Conservation (phyloP, 2,113 vertebrate genomes). For the pig (Sus scrofa) region DNA sequence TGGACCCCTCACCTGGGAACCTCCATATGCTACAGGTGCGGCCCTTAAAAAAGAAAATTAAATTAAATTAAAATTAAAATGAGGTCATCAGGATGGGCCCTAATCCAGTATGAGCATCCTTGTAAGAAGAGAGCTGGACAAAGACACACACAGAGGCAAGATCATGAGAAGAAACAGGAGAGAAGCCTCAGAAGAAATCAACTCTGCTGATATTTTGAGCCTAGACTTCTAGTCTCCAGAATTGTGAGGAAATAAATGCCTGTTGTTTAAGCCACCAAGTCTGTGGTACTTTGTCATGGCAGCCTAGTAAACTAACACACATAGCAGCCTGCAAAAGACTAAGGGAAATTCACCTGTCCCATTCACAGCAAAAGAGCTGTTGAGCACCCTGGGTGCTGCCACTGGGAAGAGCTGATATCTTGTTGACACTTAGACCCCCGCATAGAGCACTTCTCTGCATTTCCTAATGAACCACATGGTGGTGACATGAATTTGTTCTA, state of each 20-base stretch:
- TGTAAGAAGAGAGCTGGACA: background rate
- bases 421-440: background rate
- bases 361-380: background rate
- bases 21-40: too few species aligned
- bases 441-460: background rate
- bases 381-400: background rate
- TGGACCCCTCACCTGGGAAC: too few species aligned
- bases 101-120: background rate
- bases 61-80: background rate
- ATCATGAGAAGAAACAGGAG: background rate
- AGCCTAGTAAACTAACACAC: background rate
- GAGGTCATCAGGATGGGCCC: background rate
- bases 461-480: background rate
- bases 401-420: background rate
- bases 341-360: background rate
- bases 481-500: background rate
- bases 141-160: background rate
- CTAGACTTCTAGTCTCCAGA: background rate
- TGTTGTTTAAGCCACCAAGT: background rate
- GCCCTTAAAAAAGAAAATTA: too few species aligned
- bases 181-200: background rate
- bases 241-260: background rate
- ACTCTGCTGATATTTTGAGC: background rate
- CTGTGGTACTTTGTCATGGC: background rate
- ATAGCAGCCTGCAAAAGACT: background rate